These are phyloP conservation scores for Ictidomys tridecemlineatus DNA, from an alignment of 2,113 vertebrate species.

Conservation along the genomic window DNA sequence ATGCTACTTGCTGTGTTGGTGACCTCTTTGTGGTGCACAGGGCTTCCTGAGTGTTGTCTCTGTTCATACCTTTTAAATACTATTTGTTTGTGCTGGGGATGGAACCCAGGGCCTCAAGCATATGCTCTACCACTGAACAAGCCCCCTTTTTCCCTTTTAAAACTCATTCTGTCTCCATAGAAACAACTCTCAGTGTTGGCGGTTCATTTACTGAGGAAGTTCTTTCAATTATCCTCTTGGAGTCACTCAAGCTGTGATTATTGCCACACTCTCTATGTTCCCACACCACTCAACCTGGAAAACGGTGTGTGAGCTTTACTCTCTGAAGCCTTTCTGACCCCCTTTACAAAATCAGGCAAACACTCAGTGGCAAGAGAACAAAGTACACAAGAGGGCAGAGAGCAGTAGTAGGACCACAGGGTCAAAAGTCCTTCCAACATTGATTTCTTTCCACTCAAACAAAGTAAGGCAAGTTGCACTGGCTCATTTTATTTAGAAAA, in stretches of 20 bases:
- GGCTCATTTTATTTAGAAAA: background rate
- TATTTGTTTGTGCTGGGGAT: background rate
- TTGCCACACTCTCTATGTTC: background rate
- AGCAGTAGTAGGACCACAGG: background rate
- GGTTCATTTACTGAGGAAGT: background rate
- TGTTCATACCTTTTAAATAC: background rate
- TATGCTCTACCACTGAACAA: background rate
- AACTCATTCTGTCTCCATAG: background rate
- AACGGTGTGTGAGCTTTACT: background rate
- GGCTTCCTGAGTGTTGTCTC: background rate
- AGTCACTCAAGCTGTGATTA: background rate
- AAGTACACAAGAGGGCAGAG: slow-evolving; percentile 5
- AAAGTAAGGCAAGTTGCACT: background rate
- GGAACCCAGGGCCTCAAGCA: background rate
- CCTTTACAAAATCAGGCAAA: slow-evolving; percentile 29
- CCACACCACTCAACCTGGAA: background rate
- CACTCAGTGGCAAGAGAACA: background rate
- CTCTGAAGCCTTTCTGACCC: background rate
- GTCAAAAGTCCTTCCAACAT: slow-evolving; percentile 57
- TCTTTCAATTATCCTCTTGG: background rate
- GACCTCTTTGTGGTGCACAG: background rate
- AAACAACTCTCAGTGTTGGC: background rate
- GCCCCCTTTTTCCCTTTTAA: background rate
- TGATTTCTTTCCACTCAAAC: slow-evolving; percentile 54
- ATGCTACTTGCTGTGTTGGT: background rate